These are phyloP conservation scores for Beroe ovata DNA, from an alignment of 37 sponge, comb jelly and placozoan genomes.

Conservation along the genomic window DNA sequence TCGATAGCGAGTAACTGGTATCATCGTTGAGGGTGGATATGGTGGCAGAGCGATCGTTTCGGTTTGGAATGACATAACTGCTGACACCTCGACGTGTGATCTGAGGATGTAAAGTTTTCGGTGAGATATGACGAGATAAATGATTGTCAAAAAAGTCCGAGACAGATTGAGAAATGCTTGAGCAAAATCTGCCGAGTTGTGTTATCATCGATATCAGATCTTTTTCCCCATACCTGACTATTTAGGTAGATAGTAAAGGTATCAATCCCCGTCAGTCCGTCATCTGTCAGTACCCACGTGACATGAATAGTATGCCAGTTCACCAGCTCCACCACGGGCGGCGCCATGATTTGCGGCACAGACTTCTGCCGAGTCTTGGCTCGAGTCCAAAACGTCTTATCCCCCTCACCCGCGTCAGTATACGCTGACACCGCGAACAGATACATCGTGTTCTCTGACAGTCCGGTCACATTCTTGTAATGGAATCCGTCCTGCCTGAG, in stretches of 20 bases:
- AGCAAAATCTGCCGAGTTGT: too few relatives aligned
- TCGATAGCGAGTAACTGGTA: constrained; percentile 21
- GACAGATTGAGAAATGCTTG: too few relatives aligned
- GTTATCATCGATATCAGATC: too few relatives aligned
- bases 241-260: constrained; percentile 49
- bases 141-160: too few relatives aligned
- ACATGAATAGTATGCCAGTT: constrained; percentile 42
- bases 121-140: too few relatives aligned
- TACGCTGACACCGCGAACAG: constrained; percentile 31
- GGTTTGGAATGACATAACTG: constrained; percentile 51
- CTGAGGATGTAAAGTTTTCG: not conserved
- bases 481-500: not conserved
- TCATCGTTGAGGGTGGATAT: constrained; percentile 27
- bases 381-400: not conserved
- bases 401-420: constrained; percentile 50
- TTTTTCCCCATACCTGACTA: constrained; percentile 40
- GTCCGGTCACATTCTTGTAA: constrained; percentile 49
- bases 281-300: constrained; percentile 27
- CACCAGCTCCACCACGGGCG: not conserved
- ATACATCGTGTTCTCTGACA: not conserved
- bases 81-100: not conserved
- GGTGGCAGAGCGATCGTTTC: constrained; percentile 14
- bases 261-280: constrained; percentile 57
- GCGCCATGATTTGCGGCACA: not conserved
- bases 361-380: constrained; percentile 40